Evolutionary conservation across 2,113 vertebrate species (phyloP), one percentile per base, ranked within the genome.

Genomic region (Oreocharis arfaki): DNA sequence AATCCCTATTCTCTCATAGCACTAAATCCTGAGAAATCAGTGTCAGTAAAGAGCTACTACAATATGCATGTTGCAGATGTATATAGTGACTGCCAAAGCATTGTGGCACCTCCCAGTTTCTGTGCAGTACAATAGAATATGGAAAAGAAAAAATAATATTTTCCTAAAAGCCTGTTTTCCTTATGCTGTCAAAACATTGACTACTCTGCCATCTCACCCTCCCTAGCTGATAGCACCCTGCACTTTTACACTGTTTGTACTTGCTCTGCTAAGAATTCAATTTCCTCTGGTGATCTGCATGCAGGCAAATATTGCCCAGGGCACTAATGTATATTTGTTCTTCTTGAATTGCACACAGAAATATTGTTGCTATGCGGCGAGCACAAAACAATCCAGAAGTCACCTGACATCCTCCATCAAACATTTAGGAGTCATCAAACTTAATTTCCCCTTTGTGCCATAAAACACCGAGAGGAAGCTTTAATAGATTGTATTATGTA

Each of bases 371-470:
- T 97, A 96, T 74, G 97, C 46, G 61, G 92, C 63, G 7, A 90
- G 85, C 94, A 84, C 96, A 95, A 93, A 97, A 96, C 87, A 97
- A 97, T 96, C 97, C 97, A 95, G 94, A 71, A 98, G 97, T 98
- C 98, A 98, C 98, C 98, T 98, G 98, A 98, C 97, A 89, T 98
- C 98, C 96, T 98, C 96, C 96, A 95, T 97, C 96, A 97, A 97
- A 98, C 97, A 96, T 97, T 97, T 97, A 98, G 97, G 95, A 99
- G 97, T 97, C 98, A 98, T 99, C 97, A 98, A 98, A 98, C 98
- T 98, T 98, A 98, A 99, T 98, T 99, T 99, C 98, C 98, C 98
- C 96, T 97, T 97, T 95, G 96, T 98, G 97, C 97, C 97, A 98
- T 98, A 98, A 98, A 98, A 98, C 98, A 93, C 98, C 96, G 81